phyloP scores from a whole-genome alignment of 2,113 vertebrate species.

The Pseudopipra pipra region DNA sequence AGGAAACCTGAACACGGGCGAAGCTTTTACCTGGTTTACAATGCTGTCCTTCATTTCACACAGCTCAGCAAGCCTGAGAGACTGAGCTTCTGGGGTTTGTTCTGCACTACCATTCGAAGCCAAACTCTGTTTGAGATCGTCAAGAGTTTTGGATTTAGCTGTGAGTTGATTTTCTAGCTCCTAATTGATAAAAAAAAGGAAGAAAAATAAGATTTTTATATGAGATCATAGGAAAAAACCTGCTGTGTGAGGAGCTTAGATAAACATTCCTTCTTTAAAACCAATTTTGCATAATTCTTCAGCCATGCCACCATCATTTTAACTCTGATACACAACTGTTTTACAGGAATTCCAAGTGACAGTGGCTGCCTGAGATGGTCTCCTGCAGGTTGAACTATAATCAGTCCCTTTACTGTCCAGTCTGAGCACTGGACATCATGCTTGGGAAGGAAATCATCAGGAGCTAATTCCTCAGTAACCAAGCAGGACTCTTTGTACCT shows the following conservation, averaged over 20 bases:
- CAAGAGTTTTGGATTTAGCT: constrained; percentile 72
- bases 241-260: neutral
- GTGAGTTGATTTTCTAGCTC: constrained; percentile 76
- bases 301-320: neutral
- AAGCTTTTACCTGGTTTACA: constrained; percentile 74
- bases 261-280: neutral
- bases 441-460: neutral
- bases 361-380: neutral
- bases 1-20: neutral
- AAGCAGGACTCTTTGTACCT: neutral
- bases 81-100: neutral
- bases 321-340: neutral
- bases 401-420: neutral
- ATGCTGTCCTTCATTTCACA: constrained; percentile 59
- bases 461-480: neutral
- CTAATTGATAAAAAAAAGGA: constrained; percentile 50
- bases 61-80: constrained; percentile 36
- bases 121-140: constrained; percentile 70
- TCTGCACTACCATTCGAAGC: neutral
- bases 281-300: neutral
- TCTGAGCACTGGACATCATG: neutral
- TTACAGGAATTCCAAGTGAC: neutral
- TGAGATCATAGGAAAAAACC: neutral
- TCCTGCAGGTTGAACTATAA: neutral
- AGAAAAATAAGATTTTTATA: neutral